These are phyloP conservation scores for Stegostoma tigrinum DNA, from an alignment of 2,113 vertebrate species.

Conservation along the genomic window DNA sequence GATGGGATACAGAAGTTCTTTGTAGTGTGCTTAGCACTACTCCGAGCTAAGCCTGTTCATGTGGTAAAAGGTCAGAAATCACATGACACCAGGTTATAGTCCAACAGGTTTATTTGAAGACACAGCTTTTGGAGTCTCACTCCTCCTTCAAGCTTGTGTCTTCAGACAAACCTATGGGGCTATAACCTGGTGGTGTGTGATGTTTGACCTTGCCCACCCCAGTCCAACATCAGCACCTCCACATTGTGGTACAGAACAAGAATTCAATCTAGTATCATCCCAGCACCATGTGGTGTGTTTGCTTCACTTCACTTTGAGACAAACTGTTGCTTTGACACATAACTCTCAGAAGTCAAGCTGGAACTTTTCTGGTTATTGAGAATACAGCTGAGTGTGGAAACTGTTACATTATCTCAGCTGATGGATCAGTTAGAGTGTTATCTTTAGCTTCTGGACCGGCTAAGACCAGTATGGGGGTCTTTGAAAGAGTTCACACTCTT, in stretches of 20 bases:
- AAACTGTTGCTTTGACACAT: neutral
- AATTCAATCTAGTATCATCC: neutral
- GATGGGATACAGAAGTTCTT: neutral
- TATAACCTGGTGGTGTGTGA: no score
- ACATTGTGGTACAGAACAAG: neutral
- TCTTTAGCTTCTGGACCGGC: neutral
- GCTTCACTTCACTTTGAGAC: neutral
- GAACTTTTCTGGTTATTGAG: neutral
- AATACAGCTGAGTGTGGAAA: neutral
- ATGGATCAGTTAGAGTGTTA: neutral
- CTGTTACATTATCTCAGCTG: neutral
- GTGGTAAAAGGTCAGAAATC: no score
- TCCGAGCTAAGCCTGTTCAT: neutral
- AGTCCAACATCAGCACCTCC: no score
- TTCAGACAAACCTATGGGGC: no score
- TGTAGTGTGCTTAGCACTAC: neutral
- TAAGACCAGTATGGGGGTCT: neutral
- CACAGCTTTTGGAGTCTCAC: no score
- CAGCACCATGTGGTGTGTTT: neutral
- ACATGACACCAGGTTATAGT: no score
- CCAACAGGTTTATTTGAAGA: no score
- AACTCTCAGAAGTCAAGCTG: neutral
- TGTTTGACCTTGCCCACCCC: no score
- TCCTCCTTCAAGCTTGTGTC: no score
- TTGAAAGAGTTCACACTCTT: neutral